Evolutionary conservation across 2,888 invertebrate genomes (phyloP).

Genomic region (Lacanobia wlatinum): DNA sequence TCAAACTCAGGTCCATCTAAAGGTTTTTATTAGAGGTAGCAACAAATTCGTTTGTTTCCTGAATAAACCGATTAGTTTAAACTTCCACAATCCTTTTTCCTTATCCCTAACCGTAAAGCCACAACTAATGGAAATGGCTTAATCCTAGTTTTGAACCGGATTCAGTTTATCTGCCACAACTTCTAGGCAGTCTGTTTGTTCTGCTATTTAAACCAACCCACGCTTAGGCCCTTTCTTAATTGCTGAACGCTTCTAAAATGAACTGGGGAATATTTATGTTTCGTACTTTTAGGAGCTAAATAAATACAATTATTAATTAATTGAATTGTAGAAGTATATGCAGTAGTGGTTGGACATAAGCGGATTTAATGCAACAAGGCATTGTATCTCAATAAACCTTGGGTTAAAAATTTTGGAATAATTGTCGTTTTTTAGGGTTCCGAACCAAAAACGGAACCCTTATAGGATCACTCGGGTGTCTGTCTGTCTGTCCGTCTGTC

Average conservation of each 20-base stretch:
- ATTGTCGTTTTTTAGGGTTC: too few relatives aligned
- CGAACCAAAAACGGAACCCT: too few relatives aligned
- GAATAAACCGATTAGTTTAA: constrained; percentile 35
- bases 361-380: too few relatives aligned
- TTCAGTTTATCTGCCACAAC: constrained; percentile 42
- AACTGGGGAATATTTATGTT: neutral
- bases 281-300: too few relatives aligned
- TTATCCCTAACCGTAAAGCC: constrained; percentile 34
- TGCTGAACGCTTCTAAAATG: constrained; percentile 28
- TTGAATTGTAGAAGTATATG: too few relatives aligned
- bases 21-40: constrained; percentile 6
- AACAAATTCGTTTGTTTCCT: constrained; percentile 39
- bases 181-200: constrained; percentile 32
- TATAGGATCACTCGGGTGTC: too few relatives aligned
- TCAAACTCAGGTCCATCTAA: neutral
- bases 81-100: constrained; percentile 44
- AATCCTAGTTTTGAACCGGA: constrained; percentile 39
- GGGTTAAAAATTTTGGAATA: too few relatives aligned
- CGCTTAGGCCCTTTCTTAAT: constrained; percentile 31
- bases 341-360: too few relatives aligned
- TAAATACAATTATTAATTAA: too few relatives aligned
- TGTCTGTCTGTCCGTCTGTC: too few relatives aligned
- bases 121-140: constrained; percentile 45
- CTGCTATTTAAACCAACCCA: constrained; percentile 21
- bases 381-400: too few relatives aligned